Percentiles rank a stretch among this genome's conserved stretches.
Conservation (phyloP, 2,888 invertebrate species). For the Nephrotoma guestfalica region DNA sequence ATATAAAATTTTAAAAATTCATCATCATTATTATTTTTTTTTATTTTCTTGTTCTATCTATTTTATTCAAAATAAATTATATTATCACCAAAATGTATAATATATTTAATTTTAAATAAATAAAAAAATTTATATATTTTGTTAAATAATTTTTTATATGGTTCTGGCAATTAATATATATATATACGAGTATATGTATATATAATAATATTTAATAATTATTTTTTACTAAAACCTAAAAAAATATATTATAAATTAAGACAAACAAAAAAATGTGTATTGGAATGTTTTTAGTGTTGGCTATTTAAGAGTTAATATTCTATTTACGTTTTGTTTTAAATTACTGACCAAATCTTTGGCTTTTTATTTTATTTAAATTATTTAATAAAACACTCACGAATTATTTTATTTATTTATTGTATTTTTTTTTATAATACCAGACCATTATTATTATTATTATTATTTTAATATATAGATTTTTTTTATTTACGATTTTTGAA, state of each 20-base stretch:
- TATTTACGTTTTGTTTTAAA: not conserved
- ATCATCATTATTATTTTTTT: not conserved
- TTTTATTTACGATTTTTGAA: not conserved
- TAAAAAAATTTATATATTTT: not conserved
- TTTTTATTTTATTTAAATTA: not conserved
- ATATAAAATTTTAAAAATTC: not conserved
- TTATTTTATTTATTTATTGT: not conserved
- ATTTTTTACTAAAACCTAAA: not conserved
- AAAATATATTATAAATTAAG: not conserved
- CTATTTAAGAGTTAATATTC: not conserved
- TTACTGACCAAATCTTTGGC: not conserved
- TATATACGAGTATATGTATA: no score
- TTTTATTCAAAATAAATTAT: not conserved
- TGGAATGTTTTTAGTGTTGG: not conserved
- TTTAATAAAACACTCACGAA: not conserved
- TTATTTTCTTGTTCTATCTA: not conserved
- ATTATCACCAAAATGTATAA: not conserved
- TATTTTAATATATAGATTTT: not conserved
- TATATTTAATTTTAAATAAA: not conserved
- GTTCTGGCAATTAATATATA: not conserved
- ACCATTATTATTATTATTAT: not conserved
- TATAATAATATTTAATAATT: not conserved
- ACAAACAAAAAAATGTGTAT: not conserved
- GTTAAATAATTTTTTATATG: not conserved
- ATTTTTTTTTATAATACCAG: not conserved